Evolutionary conservation across 2,888 invertebrate species (phyloP), one percentile per base, ranked within the genome.

Genomic region (Xestobium rufovillosum): DNA sequence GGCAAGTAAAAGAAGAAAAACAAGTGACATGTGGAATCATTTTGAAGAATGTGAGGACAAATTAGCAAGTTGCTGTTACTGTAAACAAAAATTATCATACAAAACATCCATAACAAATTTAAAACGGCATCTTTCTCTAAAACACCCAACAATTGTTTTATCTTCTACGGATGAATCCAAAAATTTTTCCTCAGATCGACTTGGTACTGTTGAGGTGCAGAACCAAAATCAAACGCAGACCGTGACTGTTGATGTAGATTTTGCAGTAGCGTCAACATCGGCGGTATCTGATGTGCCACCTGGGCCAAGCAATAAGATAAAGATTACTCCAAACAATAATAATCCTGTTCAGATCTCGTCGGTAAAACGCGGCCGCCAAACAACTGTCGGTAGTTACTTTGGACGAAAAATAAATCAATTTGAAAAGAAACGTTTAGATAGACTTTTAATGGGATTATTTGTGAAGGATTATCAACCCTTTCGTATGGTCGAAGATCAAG

Each of bases 11-110:
- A n/a, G n/a, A n/a, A n/a, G n/a, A n/a, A n/a, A n/a, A n/a, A n/a
- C n/a, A n/a, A n/a, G n/a, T n/a, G n/a, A n/a, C n/a, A n/a, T n/a
- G n/a, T n/a, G n/a, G n/a, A n/a, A n/a, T n/a, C n/a, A n/a, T n/a
- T n/a, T n/a, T n/a, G n/a, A n/a, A n/a, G n/a, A n/a, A n/a, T n/a
- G n/a, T n/a, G n/a, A n/a, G n/a, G n/a, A n/a, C n/a, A n/a, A n/a
- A n/a, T n/a, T n/a, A n/a, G n/a, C n/a, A n/a, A n/a, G n/a, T n/a
- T n/a, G n/a, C n/a, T n/a, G n/a, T n/a, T n/a, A n/a, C n/a, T n/a
- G n/a, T n/a, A 19, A 19, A n/a, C 23, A 19, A n/a, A 19, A 19
- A n/a, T n/a, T 19, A n/a, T 19, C 23, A n/a, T 19, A 8, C 23
- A 19, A 19, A 19, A 19, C 23, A 8, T 8, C 23, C n/a, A 19